These are phyloP conservation scores for Drosophila paranaensis DNA, from an alignment of 2,888 invertebrate species.

Conservation along the genomic window DNA sequence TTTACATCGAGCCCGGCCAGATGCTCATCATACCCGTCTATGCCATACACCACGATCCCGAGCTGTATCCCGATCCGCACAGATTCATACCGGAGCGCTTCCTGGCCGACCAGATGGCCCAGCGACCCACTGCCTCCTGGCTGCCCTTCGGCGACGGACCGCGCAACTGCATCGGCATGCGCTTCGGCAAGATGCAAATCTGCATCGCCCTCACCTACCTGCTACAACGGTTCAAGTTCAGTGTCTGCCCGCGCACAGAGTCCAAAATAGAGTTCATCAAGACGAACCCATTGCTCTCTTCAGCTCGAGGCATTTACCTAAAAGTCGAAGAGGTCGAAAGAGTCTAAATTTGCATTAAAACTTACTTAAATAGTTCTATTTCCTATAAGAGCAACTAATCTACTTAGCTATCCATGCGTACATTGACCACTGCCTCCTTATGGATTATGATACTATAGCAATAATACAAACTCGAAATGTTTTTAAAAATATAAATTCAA, in stretches of 20 bases:
- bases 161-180: constrained; percentile 76
- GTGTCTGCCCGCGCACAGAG: constrained; percentile 57
- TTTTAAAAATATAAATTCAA: neutral
- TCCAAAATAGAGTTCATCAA: constrained; percentile 54
- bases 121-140: constrained; percentile 82
- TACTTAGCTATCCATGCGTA: constrained; percentile 1
- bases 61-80: constrained; percentile 87
- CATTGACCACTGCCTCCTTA: constrained; percentile 17
- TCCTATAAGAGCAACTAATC: neutral
- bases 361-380: neutral
- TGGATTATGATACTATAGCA: neutral
- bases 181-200: constrained; percentile 79
- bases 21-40: constrained; percentile 86
- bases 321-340: constrained; percentile 46
- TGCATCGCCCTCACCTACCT: constrained; percentile 64
- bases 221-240: constrained; percentile 63
- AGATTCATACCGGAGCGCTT: constrained; percentile 88
- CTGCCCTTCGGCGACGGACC: constrained; percentile 81
- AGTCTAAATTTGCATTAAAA: neutral
- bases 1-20: constrained; percentile 85
- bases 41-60: constrained; percentile 87
- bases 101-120: constrained; percentile 85
- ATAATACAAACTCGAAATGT: no score
- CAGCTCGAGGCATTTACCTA: constrained; percentile 51
- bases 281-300: constrained; percentile 44